Conservation (phyloP, 2,888 invertebrate genomes). For the Diploptera punctata region DNA sequence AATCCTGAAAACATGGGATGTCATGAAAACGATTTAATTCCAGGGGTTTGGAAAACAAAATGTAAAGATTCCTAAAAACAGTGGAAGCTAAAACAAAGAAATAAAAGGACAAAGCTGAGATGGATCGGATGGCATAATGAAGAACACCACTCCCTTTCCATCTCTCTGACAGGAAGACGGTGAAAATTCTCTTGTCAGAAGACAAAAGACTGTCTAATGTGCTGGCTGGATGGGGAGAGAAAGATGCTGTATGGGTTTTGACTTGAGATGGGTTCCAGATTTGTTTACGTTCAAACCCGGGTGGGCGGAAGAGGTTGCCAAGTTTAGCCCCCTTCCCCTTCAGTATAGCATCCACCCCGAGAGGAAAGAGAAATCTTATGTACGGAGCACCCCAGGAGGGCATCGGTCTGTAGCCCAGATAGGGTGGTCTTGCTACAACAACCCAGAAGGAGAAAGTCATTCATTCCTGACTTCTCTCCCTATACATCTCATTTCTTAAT, state of each 20-base stretch:
- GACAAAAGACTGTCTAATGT: conserved; percentile 17
- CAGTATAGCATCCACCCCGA: background rate
- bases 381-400: conserved; percentile 15
- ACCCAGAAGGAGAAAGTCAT: background rate
- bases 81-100: too few relatives aligned
- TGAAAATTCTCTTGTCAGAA: conserved; percentile 21
- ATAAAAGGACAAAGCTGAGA: too few relatives aligned
- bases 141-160: conserved; percentile 1
- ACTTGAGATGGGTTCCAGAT: conserved; percentile 39
- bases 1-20: too few relatives aligned
- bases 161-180: conserved; percentile 17
- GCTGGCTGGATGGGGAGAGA: background rate
- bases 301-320: conserved; percentile 42
- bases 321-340: conserved; percentile 34
- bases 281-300: conserved; percentile 40
- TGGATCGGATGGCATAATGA: background rate
- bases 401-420: background rate
- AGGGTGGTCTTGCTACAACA: conserved; percentile 4
- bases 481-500: too few relatives aligned
- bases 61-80: too few relatives aligned
- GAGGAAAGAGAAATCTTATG: conserved; percentile 3
- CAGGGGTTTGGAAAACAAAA: too few relatives aligned
- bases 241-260: conserved; percentile 2
- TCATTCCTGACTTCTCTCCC: background rate
- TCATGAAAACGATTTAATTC: too few relatives aligned